Percentiles rank a stretch among this genome's conserved stretches.
These are phyloP conservation scores for Selene dorsalis DNA, from an alignment of 2,797 vertebrate species.

Conservation along the genomic window DNA sequence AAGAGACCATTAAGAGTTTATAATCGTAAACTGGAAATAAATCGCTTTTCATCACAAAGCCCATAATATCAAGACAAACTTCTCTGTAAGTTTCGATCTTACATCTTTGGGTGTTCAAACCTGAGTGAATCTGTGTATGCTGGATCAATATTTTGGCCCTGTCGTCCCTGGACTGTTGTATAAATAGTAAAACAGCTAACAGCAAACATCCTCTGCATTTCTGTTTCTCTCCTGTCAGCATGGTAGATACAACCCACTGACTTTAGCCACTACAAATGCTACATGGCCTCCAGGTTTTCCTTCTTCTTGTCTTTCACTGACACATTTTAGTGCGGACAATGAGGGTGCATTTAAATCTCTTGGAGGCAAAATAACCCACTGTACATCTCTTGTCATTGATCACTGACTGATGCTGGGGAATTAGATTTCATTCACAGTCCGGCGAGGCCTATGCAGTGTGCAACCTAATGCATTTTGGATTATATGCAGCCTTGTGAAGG, in stretches of 20 bases:
- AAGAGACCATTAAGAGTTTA: background rate
- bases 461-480: slow-evolving; percentile 48
- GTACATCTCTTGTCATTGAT: slow-evolving; percentile 55
- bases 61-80: background rate
- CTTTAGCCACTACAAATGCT: slow-evolving; percentile 36
- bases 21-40: background rate
- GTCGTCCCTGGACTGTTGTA: slow-evolving; percentile 72
- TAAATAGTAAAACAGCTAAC: slow-evolving; percentile 81
- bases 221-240: slow-evolving; percentile 68
- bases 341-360: slow-evolving; percentile 34
- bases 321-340: slow-evolving; percentile 6
- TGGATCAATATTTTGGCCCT: slow-evolving; percentile 77
- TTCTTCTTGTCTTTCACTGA: background rate
- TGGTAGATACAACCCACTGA: slow-evolving; percentile 39
- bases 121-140: slow-evolving; percentile 45
- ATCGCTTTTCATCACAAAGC: slow-evolving; percentile 1
- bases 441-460: slow-evolving; percentile 40
- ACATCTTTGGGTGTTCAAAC: slow-evolving; percentile 22
- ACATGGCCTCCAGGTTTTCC: slow-evolving; percentile 42
- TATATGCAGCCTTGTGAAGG: slow-evolving; percentile 34
- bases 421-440: slow-evolving; percentile 66
- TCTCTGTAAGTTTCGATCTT: background rate
- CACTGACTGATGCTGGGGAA: slow-evolving; percentile 49
- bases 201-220: slow-evolving; percentile 67
- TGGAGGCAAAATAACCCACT: slow-evolving; percentile 27